Evolutionary conservation across 30 jellyfish, hydroid and myxozoan genomes (phyloP).

Genomic region (Hydractinia echinata): DNA sequence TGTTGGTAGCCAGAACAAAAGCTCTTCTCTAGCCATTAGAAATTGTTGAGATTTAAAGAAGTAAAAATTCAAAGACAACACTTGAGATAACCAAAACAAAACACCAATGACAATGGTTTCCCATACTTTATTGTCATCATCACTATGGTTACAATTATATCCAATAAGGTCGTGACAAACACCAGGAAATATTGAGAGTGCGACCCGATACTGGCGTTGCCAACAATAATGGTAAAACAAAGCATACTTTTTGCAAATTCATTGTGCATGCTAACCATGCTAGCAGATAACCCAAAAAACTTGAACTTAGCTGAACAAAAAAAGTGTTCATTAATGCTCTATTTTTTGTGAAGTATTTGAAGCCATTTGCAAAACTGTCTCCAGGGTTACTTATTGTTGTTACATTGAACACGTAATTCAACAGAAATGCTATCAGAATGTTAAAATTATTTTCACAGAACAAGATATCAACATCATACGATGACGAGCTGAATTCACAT

Average conservation of each 20-base stretch:
- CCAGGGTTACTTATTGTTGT: slow-evolving; percentile 6
- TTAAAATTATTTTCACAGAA: slow-evolving; percentile 37
- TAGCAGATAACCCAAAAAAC: slow-evolving; percentile 51
- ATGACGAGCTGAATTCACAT: slow-evolving; percentile 57
- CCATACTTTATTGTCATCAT: neutral
- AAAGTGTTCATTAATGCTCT: slow-evolving; percentile 21
- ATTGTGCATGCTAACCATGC: slow-evolving; percentile 67
- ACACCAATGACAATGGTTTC: slow-evolving; percentile 36
- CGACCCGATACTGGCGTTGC: slow-evolving; percentile 63
- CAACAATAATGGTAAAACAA: slow-evolving; percentile 57
- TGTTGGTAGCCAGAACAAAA: slow-evolving; percentile 83
- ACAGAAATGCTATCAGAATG: slow-evolving; percentile 47
- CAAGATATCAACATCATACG: slow-evolving; percentile 52
- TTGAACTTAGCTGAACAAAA: slow-evolving; percentile 38
- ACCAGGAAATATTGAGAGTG: slow-evolving; percentile 24
- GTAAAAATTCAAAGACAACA: slow-evolving; percentile 45
- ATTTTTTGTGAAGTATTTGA: slow-evolving; percentile 7
- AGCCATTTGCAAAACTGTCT: slow-evolving; percentile 30
- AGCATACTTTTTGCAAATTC: slow-evolving; percentile 66
- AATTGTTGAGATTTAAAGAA: slow-evolving; percentile 76
- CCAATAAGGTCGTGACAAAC: slow-evolving; percentile 20
- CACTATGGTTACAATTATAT: neutral
- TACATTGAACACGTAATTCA: slow-evolving; percentile 20
- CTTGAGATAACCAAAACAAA: slow-evolving; percentile 79
- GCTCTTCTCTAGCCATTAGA: slow-evolving; percentile 79